Evolutionary conservation across 2,888 invertebrate species (phyloP).

Genomic region (Steromphala cineraria): DNA sequence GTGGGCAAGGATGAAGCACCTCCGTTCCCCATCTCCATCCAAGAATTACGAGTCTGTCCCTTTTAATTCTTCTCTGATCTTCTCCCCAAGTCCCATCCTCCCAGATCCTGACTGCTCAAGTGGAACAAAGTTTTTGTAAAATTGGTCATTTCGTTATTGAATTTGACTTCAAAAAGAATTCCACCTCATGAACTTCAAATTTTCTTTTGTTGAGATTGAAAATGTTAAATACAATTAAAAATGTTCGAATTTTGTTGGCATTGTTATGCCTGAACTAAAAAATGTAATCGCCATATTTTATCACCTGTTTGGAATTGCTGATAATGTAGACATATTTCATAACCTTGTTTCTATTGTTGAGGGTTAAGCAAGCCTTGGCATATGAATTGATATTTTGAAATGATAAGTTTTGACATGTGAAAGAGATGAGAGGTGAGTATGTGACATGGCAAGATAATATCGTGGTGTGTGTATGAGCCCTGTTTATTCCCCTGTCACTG

Average conservation of each 20-base stretch:
- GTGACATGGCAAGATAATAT: not conserved
- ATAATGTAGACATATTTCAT: too few relatives aligned
- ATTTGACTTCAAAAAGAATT: too few relatives aligned
- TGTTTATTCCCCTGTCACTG: conserved; percentile 3
- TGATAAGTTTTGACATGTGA: conserved; percentile 16
- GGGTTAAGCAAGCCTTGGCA: not conserved
- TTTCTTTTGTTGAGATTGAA: too few relatives aligned
- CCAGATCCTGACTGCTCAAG: not conserved
- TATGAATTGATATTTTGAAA: conserved; percentile 11
- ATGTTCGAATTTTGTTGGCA: too few relatives aligned
- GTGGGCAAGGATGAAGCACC: not conserved
- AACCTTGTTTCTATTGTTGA: not conserved
- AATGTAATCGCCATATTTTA: too few relatives aligned
- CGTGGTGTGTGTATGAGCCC: not conserved
- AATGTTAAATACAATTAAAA: too few relatives aligned
- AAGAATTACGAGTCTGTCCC: not conserved
- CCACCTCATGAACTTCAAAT: too few relatives aligned
- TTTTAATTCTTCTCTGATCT: not conserved
- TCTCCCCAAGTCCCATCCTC: not conserved
- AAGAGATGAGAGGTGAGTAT: not conserved
- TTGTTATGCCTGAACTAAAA: too few relatives aligned
- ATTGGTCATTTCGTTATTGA: too few relatives aligned
- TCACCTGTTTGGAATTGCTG: too few relatives aligned
- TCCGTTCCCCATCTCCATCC: not conserved
- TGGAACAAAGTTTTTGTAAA: not conserved